Percentiles rank a stretch among this genome's conserved stretches.
Conservation (phyloP, 2,113 vertebrate species). For the Fregata magnificens region DNA sequence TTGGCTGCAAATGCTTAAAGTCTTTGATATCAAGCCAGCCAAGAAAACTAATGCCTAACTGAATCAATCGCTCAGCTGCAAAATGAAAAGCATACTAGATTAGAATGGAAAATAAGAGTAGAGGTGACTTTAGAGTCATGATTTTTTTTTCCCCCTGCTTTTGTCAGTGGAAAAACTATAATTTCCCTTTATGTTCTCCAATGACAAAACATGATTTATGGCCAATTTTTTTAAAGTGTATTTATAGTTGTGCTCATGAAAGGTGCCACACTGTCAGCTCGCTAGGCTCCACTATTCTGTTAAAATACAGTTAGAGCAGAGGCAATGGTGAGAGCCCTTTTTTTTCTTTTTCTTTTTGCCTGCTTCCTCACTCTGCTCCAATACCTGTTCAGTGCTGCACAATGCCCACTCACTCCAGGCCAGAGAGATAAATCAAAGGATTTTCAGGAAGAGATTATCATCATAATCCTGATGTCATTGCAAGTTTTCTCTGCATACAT, state of each 20-base stretch:
- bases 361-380: background rate
- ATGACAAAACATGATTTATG: conserved; percentile 51
- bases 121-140: conserved; percentile 39
- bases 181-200: conserved; percentile 32
- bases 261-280: background rate
- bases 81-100: conserved; percentile 48
- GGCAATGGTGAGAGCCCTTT: background rate
- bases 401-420: background rate
- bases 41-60: conserved; percentile 12
- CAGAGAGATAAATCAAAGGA: background rate
- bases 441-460: background rate
- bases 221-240: background rate
- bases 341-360: background rate
- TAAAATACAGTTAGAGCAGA: background rate
- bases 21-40: conserved; percentile 12
- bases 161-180: conserved; percentile 8
- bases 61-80: conserved; percentile 35
- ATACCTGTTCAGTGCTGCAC: background rate
- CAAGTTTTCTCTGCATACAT: background rate
- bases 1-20: background rate
- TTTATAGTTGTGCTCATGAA: conserved; percentile 27
- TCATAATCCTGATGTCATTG: background rate
- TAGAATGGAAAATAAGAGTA: conserved; percentile 58
- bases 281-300: background rate
- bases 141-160: background rate